These are phyloP conservation scores for Cladorhizidae sp. DNA, from an alignment of 37 sponge, comb jelly and placozoan species.

Conservation along the genomic window DNA sequence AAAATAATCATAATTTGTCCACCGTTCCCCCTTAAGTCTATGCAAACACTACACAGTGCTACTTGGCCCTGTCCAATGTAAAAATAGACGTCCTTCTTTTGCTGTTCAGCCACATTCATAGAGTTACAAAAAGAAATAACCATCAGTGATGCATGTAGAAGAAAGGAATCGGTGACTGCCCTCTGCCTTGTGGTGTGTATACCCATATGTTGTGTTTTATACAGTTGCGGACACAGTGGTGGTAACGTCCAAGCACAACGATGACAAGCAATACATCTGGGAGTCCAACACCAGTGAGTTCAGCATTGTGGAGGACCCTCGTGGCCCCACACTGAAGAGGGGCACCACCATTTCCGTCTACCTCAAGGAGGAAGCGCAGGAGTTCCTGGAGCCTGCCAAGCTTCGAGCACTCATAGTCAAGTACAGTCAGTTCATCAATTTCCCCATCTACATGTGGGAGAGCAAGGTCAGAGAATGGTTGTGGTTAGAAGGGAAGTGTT, in stretches of 20 bases:
- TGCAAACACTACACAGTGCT: no score
- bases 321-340: slow-evolving; percentile 89
- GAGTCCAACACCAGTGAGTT: slow-evolving; percentile 86
- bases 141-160: no score
- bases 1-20: no score
- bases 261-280: slow-evolving; percentile 97
- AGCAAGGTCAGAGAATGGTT: slow-evolving; percentile 87
- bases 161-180: no score
- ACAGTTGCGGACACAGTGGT: slow-evolving; percentile 93
- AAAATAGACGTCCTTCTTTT: no score
- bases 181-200: no score
- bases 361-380: slow-evolving; percentile 95
- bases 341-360: slow-evolving; percentile 94
- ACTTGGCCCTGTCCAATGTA: no score
- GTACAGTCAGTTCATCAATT: slow-evolving; percentile 99
- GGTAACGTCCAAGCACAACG: slow-evolving; percentile 96
- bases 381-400: slow-evolving; percentile 80
- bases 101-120: no score
- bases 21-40: no score
- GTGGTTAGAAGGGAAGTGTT: no score
- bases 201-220: neutral
- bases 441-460: slow-evolving; percentile 99
- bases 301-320: slow-evolving; percentile 87
- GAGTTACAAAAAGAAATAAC: no score
- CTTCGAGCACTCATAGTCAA: slow-evolving; percentile 86